Evolutionary conservation across 2,888 invertebrate species (phyloP).

Genomic region (Ceraclea dissimilis): DNA sequence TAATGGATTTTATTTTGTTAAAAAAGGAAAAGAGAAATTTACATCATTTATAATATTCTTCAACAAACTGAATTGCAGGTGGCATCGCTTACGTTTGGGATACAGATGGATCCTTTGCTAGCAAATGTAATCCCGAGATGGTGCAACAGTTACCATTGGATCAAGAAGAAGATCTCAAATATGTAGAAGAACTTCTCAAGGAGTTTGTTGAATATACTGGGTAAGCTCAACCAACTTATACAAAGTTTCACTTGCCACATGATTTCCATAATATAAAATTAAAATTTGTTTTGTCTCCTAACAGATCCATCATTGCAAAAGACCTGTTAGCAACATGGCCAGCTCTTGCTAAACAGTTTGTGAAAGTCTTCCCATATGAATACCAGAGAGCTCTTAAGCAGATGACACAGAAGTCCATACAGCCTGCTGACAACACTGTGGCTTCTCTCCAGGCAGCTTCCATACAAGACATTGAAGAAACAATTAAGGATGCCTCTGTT

Average conservation of each 20-base stretch:
- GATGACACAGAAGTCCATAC: conserved; percentile 46
- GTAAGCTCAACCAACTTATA: conserved; percentile 32
- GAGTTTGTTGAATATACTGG: conserved; percentile 87
- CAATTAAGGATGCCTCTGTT: conserved; percentile 66
- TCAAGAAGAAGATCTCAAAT: conserved; percentile 64
- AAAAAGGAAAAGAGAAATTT: too few species aligned
- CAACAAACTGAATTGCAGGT: too few species aligned
- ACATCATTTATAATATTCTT: conserved; percentile 4
- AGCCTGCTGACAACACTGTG: conserved; percentile 30
- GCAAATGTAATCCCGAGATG: conserved; percentile 90
- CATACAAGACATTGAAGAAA: conserved; percentile 80
- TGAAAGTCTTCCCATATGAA: conserved; percentile 96
- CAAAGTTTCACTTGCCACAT: too few species aligned
- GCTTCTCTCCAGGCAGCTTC: conserved; percentile 34
- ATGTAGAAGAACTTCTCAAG: conserved; percentile 66
- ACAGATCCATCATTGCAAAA: conserved; percentile 68
- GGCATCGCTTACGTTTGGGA: conserved; percentile 95
- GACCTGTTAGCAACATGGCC: conserved; percentile 76
- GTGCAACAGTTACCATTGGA: conserved; percentile 86
- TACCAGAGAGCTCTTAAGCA: conserved; percentile 85
- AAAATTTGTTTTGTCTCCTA: too few species aligned
- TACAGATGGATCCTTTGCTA: conserved; percentile 72
- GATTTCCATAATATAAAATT: too few species aligned
- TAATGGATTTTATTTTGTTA: too few species aligned
- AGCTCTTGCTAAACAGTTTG: conserved; percentile 65